Conservation (phyloP, 2,113 vertebrate species). For the Phrynosoma blainvillii region DNA sequence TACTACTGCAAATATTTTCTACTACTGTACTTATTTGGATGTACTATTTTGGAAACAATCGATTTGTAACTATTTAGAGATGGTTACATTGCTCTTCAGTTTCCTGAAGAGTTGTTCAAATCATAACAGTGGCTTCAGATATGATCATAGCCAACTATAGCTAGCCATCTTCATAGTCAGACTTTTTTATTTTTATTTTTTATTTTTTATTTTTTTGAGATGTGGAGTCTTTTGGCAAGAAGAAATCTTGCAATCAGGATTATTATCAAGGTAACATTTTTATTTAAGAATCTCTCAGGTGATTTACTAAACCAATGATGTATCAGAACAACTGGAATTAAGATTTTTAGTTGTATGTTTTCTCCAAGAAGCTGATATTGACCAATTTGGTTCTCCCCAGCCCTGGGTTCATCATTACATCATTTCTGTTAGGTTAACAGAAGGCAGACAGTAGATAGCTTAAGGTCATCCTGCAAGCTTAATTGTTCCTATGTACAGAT, state of each 20-base stretch:
- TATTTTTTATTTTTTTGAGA: too few species aligned
- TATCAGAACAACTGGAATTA: too few species aligned
- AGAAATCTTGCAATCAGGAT: neutral
- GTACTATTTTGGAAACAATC: neutral
- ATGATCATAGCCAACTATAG: neutral
- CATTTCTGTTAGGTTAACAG: neutral
- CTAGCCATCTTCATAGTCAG: neutral
- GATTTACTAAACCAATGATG: too few species aligned
- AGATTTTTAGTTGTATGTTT: neutral
- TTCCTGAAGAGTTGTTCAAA: neutral
- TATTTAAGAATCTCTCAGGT: neutral
- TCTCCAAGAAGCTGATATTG: neutral
- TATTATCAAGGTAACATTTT: neutral
- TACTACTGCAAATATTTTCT: neutral
- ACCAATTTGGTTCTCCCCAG: neutral
- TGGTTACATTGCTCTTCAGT: neutral
- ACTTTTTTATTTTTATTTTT: too few species aligned
- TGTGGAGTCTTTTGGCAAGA: too few species aligned
- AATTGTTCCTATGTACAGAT: neutral
- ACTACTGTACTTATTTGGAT: too few species aligned
- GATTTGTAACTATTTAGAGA: neutral
- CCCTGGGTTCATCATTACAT: too few species aligned
- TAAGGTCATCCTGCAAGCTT: neutral
- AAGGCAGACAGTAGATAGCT: neutral
- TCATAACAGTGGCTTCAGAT: neutral